These are phyloP conservation scores for Ditylenchus dipsaci DNA, from an alignment of 1,140 invertebrate genomes.

Conservation along the genomic window DNA sequence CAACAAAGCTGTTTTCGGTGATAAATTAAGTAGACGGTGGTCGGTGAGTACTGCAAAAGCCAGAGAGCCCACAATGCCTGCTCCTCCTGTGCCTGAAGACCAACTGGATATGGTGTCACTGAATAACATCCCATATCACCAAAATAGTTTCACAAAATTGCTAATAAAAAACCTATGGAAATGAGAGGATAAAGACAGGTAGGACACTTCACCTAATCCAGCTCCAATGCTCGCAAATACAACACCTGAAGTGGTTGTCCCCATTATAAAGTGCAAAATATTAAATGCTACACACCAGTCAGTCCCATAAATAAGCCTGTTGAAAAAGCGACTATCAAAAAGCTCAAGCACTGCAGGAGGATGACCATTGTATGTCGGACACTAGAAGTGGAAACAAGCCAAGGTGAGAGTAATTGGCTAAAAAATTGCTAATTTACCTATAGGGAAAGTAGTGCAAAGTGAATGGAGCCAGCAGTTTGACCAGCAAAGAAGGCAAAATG, in stretches of 20 bases:
- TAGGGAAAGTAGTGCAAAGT: constrained; percentile 35
- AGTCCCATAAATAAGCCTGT: constrained; percentile 24
- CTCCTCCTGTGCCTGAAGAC: constrained; percentile 55
- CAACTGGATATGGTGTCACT: constrained; percentile 48
- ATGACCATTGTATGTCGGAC: background rate
- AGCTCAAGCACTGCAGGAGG: constrained; percentile 19
- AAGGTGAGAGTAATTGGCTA: background rate
- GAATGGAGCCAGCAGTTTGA: constrained; percentile 42
- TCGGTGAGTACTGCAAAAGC: constrained; percentile 53
- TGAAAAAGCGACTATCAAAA: constrained; percentile 39
- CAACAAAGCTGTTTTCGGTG: constrained; percentile 13
- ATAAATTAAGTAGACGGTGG: constrained; percentile 24
- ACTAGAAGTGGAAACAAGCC: background rate
- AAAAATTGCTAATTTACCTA: constrained; percentile 13
- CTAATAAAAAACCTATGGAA: constrained; percentile 27
- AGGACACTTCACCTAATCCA: constrained; percentile 43
- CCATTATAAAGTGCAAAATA: background rate
- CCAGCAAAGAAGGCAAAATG: constrained; percentile 40
- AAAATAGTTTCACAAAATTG: background rate
- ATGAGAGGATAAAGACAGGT: constrained; percentile 44
- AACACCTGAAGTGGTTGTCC: constrained; percentile 30
- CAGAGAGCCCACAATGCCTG: constrained; percentile 50
- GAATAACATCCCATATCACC: background rate
- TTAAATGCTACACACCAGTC: constrained; percentile 15
- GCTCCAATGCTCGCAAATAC: constrained; percentile 43